Evolutionary conservation across 1,140 invertebrate species (phyloP).

Genomic region (Drosophila pruinosa): DNA sequence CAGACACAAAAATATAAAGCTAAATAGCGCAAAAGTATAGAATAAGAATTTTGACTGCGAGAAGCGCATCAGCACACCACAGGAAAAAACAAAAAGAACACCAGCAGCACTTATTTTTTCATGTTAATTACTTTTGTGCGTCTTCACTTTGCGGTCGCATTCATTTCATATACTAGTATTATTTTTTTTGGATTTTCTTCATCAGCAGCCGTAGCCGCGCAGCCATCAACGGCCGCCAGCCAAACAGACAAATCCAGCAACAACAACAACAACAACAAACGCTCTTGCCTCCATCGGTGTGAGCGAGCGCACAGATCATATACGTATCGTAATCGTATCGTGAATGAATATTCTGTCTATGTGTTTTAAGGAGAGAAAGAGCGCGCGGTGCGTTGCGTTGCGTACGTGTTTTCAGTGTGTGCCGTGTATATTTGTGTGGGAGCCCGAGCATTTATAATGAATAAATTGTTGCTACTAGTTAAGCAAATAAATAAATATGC

Average conservation of each 20-base stretch:
- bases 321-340: conserved; percentile 69
- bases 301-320: conserved; percentile 67
- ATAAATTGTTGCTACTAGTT: conserved; percentile 40
- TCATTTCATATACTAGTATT: conserved; percentile 68
- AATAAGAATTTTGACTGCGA: conserved; percentile 41
- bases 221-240: conserved; percentile 15
- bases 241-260: conserved; percentile 29
- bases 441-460: conserved; percentile 45
- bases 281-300: conserved; percentile 51
- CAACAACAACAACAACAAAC: conserved; percentile 17
- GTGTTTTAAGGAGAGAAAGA: conserved; percentile 29
- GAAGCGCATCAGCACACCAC: conserved; percentile 36
- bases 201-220: conserved; percentile 23
- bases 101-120: conserved; percentile 48
- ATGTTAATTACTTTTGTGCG: conserved; percentile 71
- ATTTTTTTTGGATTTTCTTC: conserved; percentile 66
- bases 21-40: conserved; percentile 35
- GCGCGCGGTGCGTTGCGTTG: conserved; percentile 40
- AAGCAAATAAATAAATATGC: conserved; percentile 48
- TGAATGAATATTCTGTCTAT: conserved; percentile 75
- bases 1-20: conserved; percentile 25
- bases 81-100: conserved; percentile 27
- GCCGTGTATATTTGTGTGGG: conserved; percentile 32
- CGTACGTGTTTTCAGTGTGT: conserved; percentile 43
- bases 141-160: conserved; percentile 69